These are phyloP conservation scores for Atta colombica DNA, from an alignment of 1,140 invertebrate genomes.

Conservation along the genomic window DNA sequence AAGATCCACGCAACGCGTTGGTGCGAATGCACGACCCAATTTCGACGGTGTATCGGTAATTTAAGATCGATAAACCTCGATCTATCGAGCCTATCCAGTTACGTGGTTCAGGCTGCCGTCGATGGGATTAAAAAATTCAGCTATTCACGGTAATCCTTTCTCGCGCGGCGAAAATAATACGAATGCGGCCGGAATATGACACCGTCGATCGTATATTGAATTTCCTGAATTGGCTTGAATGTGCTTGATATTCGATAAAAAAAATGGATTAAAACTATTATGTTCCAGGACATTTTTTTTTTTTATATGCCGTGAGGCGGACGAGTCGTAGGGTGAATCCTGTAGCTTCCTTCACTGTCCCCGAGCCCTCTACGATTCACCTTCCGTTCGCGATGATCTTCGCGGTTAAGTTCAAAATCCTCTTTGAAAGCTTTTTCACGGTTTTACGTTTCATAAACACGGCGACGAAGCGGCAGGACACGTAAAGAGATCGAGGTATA, in stretches of 20 bases:
- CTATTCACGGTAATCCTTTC: constrained; percentile 84
- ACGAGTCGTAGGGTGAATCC: constrained; percentile 11
- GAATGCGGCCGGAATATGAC: constrained; percentile 81
- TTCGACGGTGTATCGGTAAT: constrained; percentile 83
- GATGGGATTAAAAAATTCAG: constrained; percentile 84
- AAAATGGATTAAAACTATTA: constrained; percentile 84
- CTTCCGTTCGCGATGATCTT: constrained; percentile 36
- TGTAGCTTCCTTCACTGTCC: neutral
- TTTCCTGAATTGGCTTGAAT: constrained; percentile 83
- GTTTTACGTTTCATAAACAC: constrained; percentile 86
- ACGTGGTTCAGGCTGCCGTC: constrained; percentile 69
- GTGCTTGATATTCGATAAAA: constrained; percentile 82
- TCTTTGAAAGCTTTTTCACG: constrained; percentile 86
- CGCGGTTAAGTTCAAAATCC: constrained; percentile 81
- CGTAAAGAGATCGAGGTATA: constrained; percentile 23
- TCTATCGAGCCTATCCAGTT: constrained; percentile 83
- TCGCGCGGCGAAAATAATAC: constrained; percentile 83
- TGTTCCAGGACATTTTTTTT: constrained; percentile 77
- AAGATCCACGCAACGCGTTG: constrained; percentile 52
- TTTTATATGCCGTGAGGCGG: constrained; percentile 67
- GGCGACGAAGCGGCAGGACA: constrained; percentile 26
- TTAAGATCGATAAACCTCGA: constrained; percentile 85
- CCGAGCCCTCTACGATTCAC: neutral
- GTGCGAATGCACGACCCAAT: constrained; percentile 77
- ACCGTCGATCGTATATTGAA: constrained; percentile 83